Base-by-base conservation (phyloP, 2,888 invertebrate species). In the Limnephilus auricula region DNA sequence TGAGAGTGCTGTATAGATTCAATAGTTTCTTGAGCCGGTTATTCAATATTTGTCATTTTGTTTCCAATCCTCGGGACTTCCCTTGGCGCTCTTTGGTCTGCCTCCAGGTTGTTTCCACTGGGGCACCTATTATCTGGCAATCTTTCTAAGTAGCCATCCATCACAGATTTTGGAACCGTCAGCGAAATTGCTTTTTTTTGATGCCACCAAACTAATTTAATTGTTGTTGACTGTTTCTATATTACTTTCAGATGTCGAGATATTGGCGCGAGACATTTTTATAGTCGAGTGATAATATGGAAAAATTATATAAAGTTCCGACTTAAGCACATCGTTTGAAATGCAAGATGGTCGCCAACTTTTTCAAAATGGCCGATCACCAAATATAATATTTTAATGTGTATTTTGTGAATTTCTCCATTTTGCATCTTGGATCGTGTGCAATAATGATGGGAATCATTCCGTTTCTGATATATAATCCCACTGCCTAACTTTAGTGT, bases 401-500 rank as follows among this genome's bases (percentile, higher is more conserved):
- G 34, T 82, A 34, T 82, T 65, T 65, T 82, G 32, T 82, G 34
- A 82, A 34, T 34, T 82, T 37, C 13, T 25, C 82, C 34, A 82
- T 82, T 37, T 82, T 82, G 32, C 32, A 25, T 82, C 34, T 82
- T 34, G 82, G n/a, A 37, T 82, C 34, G 34, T 82, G 82, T 82
- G 82, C 82, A 32, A 82, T 25, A 34, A 82, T 25, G 34, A 82
- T 25, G 34, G 34, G 82, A 32, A 32, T 18, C 80, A 82, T 31
- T 34, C 34, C 34, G 32, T 34, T 82, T 82, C 82, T 37, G 82
- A 25, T 82, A 25, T 34, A 82, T 34, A 82, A 31, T 34, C 32
- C 82, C 15, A 34, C 82, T 82, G 82, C 82, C 82, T 82, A 82
- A 82, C 34, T 34, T 82, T 82, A 34, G 34, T 37, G n/a, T 82